Conservation (phyloP, 2,888 invertebrate genomes). For the Iselma pallidipennis region DNA sequence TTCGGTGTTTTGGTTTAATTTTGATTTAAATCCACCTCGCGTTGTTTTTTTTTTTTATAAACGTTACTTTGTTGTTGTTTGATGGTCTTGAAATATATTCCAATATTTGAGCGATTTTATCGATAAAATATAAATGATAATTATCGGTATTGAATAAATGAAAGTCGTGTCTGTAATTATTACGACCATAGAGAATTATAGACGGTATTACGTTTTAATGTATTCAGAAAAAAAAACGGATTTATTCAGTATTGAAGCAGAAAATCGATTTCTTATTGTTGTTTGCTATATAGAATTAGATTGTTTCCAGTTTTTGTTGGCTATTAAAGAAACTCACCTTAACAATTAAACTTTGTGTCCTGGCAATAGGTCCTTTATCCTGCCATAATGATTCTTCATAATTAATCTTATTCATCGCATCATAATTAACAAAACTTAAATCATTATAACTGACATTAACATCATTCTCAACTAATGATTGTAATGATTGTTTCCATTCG, state of each 20-base stretch:
- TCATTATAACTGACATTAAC: constrained; percentile 62
- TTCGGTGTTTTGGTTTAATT: not conserved
- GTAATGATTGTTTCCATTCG: constrained; percentile 60
- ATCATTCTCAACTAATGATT: constrained; percentile 61
- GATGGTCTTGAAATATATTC: no score
- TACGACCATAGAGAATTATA: no score
- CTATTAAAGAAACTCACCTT: constrained; percentile 44
- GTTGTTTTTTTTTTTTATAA: not conserved
- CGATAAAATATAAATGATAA: no score
- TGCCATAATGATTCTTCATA: constrained; percentile 28
- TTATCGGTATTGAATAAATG: not conserved
- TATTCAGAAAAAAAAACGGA: not conserved
- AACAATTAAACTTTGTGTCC: constrained; percentile 52
- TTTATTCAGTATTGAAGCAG: not conserved
- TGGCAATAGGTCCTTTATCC: constrained; percentile 31
- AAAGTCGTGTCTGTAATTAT: no score
- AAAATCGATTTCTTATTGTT: not conserved
- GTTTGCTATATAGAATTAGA: not conserved
- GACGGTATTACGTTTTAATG: not conserved
- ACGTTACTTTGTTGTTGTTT: not conserved
- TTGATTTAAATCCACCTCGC: not conserved
- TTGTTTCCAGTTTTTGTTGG: not conserved
- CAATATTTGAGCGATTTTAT: no score
- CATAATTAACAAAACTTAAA: constrained; percentile 62
- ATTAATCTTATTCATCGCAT: constrained; percentile 57